phyloP scores from a whole-genome alignment of 2,888 invertebrate species.

The Latrodectus elegans region DNA sequence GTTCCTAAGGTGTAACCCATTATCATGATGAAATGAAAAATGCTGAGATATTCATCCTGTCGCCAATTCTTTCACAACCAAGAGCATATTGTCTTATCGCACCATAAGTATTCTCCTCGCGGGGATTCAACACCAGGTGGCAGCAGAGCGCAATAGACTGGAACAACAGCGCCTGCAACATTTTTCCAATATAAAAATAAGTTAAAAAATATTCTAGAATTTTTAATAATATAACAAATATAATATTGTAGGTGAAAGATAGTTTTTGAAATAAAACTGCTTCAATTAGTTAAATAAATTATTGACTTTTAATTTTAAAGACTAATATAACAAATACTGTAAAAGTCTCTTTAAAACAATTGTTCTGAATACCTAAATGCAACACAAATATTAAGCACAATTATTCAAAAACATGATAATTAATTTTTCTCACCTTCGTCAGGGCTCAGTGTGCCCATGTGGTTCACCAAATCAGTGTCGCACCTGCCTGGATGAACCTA shows the following conservation, averaged over 20 bases:
- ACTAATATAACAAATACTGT: not conserved
- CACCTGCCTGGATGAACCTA: constrained; percentile 76
- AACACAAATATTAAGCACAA: not conserved
- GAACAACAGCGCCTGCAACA: constrained; percentile 77
- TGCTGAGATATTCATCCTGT: too few relatives aligned
- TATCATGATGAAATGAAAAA: too few relatives aligned
- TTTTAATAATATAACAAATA: not conserved
- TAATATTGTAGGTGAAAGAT: not conserved
- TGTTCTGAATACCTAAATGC: not conserved
- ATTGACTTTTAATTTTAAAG: not conserved
- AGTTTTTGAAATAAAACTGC: too few relatives aligned
- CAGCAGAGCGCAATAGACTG: constrained; percentile 80
- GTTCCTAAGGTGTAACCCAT: too few relatives aligned
- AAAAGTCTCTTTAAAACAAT: not conserved
- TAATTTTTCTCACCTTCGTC: constrained; percentile 75
- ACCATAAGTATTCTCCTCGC: constrained; percentile 81
- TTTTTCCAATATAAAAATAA: too few relatives aligned
- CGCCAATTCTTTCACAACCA: too few relatives aligned
- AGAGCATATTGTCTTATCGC: constrained; percentile 41
- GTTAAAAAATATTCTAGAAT: too few relatives aligned
- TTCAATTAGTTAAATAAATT: not conserved
- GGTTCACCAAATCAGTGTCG: constrained; percentile 85
- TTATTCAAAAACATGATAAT: too few relatives aligned
- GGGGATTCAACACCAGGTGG: constrained; percentile 77
- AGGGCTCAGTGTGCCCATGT: constrained; percentile 78